Evolutionary conservation across 2,797 vertebrate species (phyloP).

Genomic region (Tapera naevia): DNA sequence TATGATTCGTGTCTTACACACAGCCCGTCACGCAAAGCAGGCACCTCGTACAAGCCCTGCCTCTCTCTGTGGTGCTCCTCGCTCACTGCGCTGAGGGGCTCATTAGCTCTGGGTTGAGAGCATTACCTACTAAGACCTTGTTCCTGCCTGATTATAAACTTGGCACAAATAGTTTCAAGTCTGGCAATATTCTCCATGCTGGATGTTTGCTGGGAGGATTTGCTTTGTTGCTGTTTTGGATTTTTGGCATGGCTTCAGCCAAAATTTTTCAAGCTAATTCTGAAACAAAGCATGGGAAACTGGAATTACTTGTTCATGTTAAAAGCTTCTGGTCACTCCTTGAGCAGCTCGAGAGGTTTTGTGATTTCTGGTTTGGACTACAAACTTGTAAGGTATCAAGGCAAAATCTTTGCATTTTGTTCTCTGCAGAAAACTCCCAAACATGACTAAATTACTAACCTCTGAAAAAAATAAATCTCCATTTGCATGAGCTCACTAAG

Average conservation of each 20-base stretch:
- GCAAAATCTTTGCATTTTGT: background rate
- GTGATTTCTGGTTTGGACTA: slow-evolving; percentile 12
- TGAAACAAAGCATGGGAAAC: slow-evolving; percentile 30
- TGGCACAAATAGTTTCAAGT: slow-evolving; percentile 20
- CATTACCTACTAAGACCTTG: background rate
- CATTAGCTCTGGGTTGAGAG: background rate
- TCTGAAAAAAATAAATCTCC: background rate
- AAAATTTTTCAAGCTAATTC: slow-evolving; percentile 36
- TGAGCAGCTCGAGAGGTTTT: background rate
- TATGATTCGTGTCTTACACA: background rate
- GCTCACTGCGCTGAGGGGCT: accelerated
- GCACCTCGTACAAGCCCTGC: background rate
- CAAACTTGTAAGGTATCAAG: background rate
- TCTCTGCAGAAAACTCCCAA: background rate
- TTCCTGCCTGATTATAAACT: slow-evolving; percentile 17
- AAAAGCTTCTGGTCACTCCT: background rate
- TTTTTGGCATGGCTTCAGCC: slow-evolving; percentile 34
- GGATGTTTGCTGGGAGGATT: background rate
- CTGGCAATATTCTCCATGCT: slow-evolving; percentile 16
- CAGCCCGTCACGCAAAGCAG: background rate
- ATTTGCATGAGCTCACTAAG: slow-evolving; percentile 13
- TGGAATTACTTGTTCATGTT: background rate
- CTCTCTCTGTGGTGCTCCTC: background rate
- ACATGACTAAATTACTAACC: background rate
- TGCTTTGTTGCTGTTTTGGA: slow-evolving; percentile 40